These are phyloP conservation scores for Carlito syrichta DNA, from an alignment of 2,113 vertebrate genomes.

Conservation along the genomic window DNA sequence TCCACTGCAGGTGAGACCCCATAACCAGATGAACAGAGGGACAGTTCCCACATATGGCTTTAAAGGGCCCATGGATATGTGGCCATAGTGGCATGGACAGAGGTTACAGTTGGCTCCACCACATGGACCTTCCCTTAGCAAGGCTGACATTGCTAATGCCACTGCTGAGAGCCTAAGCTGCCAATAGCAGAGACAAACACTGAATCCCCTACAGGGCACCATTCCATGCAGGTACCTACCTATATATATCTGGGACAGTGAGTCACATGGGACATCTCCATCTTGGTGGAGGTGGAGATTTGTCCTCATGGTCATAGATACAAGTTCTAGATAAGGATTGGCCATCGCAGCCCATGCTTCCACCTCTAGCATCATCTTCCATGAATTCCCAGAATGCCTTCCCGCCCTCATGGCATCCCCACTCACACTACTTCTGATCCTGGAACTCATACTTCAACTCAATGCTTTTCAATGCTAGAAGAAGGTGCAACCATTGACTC, in stretches of 20 bases:
- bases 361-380: no score
- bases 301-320: rapidly evolving
- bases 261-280: no score
- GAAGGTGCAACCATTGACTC: rapidly evolving
- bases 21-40: neutral
- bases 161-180: neutral
- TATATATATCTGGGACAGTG: neutral
- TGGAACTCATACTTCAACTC: neutral
- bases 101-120: neutral
- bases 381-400: neutral
- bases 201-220: rapidly evolving
- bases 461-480: no score
- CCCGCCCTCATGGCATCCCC: rapidly evolving
- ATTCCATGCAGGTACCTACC: neutral
- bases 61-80: neutral
- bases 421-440: neutral
- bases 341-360: neutral
- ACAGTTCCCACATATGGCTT: neutral
- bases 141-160: neutral
- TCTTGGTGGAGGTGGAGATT: neutral
- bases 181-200: neutral
- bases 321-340: neutral
- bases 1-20: neutral
- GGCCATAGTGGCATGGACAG: neutral
- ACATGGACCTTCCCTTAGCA: neutral